These are phyloP conservation scores for Orchesellides sinensis DNA, from an alignment of 2,888 invertebrate genomes.

Conservation along the genomic window DNA sequence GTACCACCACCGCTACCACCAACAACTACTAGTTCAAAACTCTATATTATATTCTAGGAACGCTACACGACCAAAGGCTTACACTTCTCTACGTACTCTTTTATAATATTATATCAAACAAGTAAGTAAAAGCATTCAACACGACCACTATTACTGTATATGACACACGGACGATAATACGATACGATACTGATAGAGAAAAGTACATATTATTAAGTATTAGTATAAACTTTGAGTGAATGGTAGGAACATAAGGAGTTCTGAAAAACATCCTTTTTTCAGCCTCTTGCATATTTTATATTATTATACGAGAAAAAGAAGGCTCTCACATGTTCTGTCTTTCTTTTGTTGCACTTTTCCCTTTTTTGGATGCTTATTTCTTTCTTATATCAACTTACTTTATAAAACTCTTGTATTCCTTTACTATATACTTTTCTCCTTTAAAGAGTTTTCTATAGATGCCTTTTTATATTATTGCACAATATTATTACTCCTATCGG, in stretches of 20 bases:
- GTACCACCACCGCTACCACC: constrained; percentile 11
- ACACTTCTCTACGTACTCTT: constrained; percentile 49
- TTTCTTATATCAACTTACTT: constrained; percentile 2
- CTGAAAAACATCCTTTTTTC: constrained; percentile 31
- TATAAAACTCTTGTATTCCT: not conserved
- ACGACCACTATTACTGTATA: constrained; percentile 37
- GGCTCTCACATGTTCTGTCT: constrained; percentile 24
- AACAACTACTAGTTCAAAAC: constrained; percentile 9
- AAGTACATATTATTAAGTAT: constrained; percentile 29
- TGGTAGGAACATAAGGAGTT: not conserved
- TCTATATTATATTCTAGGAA: constrained; percentile 27
- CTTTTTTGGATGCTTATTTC: constrained; percentile 15
- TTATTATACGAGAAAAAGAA: constrained; percentile 14
- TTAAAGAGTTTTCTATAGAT: not conserved
- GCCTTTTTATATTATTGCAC: constrained; percentile 29
- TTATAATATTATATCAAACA: constrained; percentile 65
- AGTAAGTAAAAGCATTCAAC: constrained; percentile 59
- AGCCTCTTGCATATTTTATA: constrained; percentile 61
- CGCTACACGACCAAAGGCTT: constrained; percentile 31
- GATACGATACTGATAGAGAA: constrained; percentile 37
- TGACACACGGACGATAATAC: constrained; percentile 42
- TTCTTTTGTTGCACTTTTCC: constrained; percentile 57
- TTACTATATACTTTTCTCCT: not conserved
- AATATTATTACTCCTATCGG: constrained; percentile 36
- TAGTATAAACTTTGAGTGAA: constrained; percentile 37